Conservation (phyloP, 2,888 invertebrate genomes). For the Quadroppia sp. region DNA sequence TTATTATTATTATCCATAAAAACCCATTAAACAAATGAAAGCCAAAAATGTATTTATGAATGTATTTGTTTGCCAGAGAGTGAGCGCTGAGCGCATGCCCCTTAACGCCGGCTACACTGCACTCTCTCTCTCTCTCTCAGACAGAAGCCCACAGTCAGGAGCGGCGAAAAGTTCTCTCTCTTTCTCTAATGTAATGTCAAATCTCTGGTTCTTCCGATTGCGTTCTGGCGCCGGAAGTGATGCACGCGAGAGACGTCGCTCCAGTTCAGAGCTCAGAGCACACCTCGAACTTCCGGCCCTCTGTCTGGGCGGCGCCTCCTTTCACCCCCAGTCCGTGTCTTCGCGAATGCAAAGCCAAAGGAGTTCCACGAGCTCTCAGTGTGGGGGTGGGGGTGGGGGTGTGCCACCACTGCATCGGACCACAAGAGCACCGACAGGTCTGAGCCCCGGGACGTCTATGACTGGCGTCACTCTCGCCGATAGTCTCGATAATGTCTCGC, state of each 20-base stretch:
- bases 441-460: too few species aligned
- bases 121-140: background rate
- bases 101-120: too few species aligned
- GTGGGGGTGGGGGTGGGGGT: constrained; percentile 38
- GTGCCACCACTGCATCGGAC: constrained; percentile 44
- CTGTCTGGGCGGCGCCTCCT: too few species aligned
- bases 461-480: constrained; percentile 77
- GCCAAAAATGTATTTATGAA: too few species aligned
- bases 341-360: constrained; percentile 30
- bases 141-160: background rate
- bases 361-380: constrained; percentile 35
- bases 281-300: background rate
- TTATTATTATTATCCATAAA: too few species aligned
- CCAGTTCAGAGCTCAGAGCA: constrained; percentile 39
- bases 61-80: too few species aligned
- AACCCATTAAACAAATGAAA: too few species aligned
- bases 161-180: background rate
- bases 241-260: constrained; percentile 33
- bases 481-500: constrained; percentile 84
- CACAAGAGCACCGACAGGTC: constrained; percentile 58
- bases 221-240: constrained; percentile 63
- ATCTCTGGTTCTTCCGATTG: constrained; percentile 86
- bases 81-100: too few species aligned
- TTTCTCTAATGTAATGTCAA: constrained; percentile 62
- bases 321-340: constrained; percentile 28